These are phyloP conservation scores for Tympanoctomys barrerae DNA, from an alignment of 2,797 vertebrate genomes.

Conservation along the genomic window DNA sequence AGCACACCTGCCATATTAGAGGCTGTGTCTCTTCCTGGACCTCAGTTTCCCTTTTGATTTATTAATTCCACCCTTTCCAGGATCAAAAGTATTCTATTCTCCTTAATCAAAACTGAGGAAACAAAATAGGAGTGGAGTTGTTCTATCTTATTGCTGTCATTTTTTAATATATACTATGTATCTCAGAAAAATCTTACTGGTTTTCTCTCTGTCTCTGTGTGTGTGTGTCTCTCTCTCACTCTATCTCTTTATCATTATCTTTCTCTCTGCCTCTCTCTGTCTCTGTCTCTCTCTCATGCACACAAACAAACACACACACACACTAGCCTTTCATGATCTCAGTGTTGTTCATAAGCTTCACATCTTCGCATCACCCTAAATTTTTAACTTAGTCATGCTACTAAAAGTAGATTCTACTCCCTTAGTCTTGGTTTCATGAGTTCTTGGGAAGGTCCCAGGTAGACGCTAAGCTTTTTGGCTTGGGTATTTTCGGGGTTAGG, in stretches of 20 bases:
- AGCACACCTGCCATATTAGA: background rate
- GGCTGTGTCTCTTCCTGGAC: background rate
- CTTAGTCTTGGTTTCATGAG: background rate
- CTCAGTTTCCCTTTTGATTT: background rate
- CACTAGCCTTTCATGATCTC: background rate
- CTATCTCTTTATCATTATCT: no score
- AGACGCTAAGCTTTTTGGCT: background rate
- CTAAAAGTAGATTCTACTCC: background rate
- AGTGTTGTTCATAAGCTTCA: background rate
- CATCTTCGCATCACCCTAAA: background rate
- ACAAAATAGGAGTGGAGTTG: background rate
- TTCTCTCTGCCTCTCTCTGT: no score
- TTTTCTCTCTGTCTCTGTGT: background rate
- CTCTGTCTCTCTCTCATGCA: background rate
- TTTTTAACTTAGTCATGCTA: background rate
- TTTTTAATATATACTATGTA: background rate
- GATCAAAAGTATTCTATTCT: background rate
- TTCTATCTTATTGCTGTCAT: background rate
- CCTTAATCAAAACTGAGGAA: conserved; percentile 41
- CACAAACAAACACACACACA: background rate
- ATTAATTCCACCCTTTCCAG: conserved; percentile 2
- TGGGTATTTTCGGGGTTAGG: background rate
- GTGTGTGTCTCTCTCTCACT: no score
- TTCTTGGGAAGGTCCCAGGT: background rate
- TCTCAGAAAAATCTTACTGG: background rate